Conservation (phyloP, 1,140 invertebrate genomes). For the Drosophila tristis region DNA sequence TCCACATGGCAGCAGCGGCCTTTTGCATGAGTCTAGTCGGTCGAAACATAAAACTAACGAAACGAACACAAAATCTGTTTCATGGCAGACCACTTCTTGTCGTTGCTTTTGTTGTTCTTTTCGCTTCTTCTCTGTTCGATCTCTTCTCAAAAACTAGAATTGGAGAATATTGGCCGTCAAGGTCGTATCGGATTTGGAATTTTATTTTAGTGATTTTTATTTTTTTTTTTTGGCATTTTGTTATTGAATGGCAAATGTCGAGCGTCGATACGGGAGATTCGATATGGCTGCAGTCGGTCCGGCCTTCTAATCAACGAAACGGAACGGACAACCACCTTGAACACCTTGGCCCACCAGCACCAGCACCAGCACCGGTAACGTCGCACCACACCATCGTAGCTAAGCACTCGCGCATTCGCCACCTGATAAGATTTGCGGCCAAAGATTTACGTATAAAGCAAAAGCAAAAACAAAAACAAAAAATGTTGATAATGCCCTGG, state of each 20-base stretch:
- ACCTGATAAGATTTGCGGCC: conserved; percentile 50
- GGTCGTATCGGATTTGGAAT: conserved; percentile 24
- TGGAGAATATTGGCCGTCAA: conserved; percentile 26
- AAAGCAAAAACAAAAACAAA: background rate
- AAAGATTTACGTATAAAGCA: conserved; percentile 54
- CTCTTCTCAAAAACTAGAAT: conserved; percentile 31
- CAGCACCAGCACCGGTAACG: background rate
- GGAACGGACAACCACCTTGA: background rate
- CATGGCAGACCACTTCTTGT: conserved; percentile 42
- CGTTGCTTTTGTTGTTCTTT: conserved; percentile 2
- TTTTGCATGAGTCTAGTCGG: background rate
- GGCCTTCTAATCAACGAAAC: background rate
- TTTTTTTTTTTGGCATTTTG: conserved; percentile 24
- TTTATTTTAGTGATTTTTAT: conserved; percentile 12
- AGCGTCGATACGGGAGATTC: background rate
- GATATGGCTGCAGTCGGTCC: background rate
- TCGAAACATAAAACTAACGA: conserved; percentile 17
- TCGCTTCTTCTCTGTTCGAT: conserved; percentile 18
- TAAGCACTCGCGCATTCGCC: too few species aligned
- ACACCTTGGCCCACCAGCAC: conserved; percentile 18
- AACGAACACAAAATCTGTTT: conserved; percentile 37
- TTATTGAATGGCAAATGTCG: conserved; percentile 41
- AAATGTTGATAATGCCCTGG: conserved; percentile 29
- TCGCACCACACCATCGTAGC: conserved; percentile 1
- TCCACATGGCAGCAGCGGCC: background rate